Conservation (phyloP, 1,140 invertebrate genomes). For the Atopsyche davidsoni region DNA sequence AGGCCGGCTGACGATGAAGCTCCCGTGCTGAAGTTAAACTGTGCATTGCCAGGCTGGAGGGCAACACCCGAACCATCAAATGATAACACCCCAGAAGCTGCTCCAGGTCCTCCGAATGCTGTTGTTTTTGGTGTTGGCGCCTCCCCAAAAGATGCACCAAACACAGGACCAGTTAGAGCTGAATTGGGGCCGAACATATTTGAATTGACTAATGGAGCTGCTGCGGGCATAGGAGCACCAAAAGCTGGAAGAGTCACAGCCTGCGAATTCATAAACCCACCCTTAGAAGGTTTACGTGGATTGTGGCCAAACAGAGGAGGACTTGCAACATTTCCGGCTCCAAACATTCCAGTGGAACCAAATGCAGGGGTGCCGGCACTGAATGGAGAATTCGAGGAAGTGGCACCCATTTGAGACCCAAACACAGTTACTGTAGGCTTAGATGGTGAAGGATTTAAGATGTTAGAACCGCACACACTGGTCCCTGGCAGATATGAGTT, state of each 20-base stretch:
- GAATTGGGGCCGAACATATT: slow-evolving; percentile 20
- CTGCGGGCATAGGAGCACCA: slow-evolving; percentile 20
- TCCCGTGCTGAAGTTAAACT: slow-evolving; percentile 28
- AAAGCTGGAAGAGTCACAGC: slow-evolving; percentile 21
- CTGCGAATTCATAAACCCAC: slow-evolving; percentile 12
- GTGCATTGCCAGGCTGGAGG: slow-evolving; percentile 12
- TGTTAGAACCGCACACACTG: too few species aligned
- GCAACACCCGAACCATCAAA: slow-evolving; percentile 13
- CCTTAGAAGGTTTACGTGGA: not conserved
- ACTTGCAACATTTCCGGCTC: slow-evolving; percentile 1
- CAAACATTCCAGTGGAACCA: slow-evolving; percentile 10
- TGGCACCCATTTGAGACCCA: slow-evolving; percentile 1
- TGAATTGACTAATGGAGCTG: slow-evolving; percentile 4
- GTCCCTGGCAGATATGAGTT: not conserved
- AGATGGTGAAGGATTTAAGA: too few species aligned
- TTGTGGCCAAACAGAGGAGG: not conserved
- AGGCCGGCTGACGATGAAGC: slow-evolving; percentile 16
- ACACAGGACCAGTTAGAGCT: slow-evolving; percentile 5
- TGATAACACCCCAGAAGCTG: slow-evolving; percentile 16
- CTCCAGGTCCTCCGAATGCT: not conserved
- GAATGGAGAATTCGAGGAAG: slow-evolving; percentile 8
- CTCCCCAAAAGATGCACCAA: slow-evolving; percentile 12
- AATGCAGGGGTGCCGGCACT: not conserved
- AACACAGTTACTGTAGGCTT: too few species aligned
- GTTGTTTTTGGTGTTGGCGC: slow-evolving; percentile 3